Evolutionary conservation across 2,797 vertebrate genomes (phyloP), one percentile per base, ranked within the genome.

Genomic region (Acanthopagrus latus): DNA sequence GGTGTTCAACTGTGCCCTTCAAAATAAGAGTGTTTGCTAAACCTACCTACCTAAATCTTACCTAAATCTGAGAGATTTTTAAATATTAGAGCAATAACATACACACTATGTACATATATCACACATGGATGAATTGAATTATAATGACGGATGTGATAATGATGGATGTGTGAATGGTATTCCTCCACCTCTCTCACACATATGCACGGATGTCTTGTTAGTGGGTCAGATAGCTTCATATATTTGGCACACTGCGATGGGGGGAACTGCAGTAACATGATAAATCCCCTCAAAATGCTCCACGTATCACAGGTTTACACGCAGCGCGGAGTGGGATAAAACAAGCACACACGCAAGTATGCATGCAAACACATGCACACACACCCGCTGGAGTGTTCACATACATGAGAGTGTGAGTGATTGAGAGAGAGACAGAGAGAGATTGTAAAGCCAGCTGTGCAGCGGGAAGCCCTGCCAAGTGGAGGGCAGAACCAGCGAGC

Each of bases 391-490:
- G 5, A 50, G 21, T 6, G 27, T 48, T 54, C 63, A 73, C 67
- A 33, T 64, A 46, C 0, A 12, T 38, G 23, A 20, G 56, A 71
- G 70, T 14, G 71, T 23, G 62, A 64, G 68, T 64, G 74, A 83
- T 66, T 67, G 85, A 77, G 60, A 72, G 64, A 59, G 65, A 80
- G 72, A 76, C 23, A n/a, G 73, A 57, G 78, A 62, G 82, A 72
- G 86, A 82, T 68, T 76, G 71, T 73, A 80, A 80, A 84, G 85
- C 89, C 89, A 91, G 91, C 88, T 92, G 89, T 89, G 89, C 84
- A 16, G 85, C 43, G 38, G 78, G 72, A 83, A 83, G 71, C 76
- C 51, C 70, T 90, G 91, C 91, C 87, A 88, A 90, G 86, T 80
- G 74, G 82, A 85, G 86, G 76, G 80, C 86, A 79, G 80, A 74